Conservation (phyloP, 2,888 invertebrate genomes). For the Ypsolopha sequella region DNA sequence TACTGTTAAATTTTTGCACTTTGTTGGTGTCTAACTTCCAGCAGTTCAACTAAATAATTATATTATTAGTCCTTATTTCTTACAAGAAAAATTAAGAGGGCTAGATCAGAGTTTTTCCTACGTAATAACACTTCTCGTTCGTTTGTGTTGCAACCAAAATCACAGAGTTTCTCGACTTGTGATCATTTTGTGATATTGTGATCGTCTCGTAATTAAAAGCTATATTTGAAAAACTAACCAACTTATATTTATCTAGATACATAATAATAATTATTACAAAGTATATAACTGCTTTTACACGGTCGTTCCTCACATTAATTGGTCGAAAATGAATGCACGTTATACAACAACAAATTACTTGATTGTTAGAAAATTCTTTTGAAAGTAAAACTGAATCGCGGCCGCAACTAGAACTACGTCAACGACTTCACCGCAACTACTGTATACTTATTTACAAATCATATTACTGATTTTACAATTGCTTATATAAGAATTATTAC, state of each 20-base stretch:
- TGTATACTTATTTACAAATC: background rate
- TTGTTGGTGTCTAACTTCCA: constrained; percentile 17
- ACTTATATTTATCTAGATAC: constrained; percentile 35
- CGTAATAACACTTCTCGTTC: background rate
- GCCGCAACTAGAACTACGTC: too few species aligned
- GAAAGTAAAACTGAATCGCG: too few species aligned
- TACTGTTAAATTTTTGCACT: constrained; percentile 8
- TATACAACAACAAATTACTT: background rate
- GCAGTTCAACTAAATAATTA: constrained; percentile 18
- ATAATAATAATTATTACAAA: constrained; percentile 33
- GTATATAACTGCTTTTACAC: constrained; percentile 40
- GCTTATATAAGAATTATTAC: constrained; percentile 24
- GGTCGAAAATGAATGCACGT: constrained; percentile 25
- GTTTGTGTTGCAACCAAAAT: background rate
- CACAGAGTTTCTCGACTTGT: constrained; percentile 5
- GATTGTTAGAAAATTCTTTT: too few species aligned
- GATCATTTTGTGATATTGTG: too few species aligned
- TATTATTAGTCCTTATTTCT: constrained; percentile 23
- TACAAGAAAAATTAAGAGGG: constrained; percentile 36
- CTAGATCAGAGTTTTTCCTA: constrained; percentile 41
- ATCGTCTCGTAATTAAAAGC: constrained; percentile 29
- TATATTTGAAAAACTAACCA: constrained; percentile 34
- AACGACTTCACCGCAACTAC: background rate
- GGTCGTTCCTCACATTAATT: constrained; percentile 33
- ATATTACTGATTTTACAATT: constrained; percentile 3